phyloP scores from a whole-genome alignment of 2,888 invertebrate species.

The Gortyna flavago region DNA sequence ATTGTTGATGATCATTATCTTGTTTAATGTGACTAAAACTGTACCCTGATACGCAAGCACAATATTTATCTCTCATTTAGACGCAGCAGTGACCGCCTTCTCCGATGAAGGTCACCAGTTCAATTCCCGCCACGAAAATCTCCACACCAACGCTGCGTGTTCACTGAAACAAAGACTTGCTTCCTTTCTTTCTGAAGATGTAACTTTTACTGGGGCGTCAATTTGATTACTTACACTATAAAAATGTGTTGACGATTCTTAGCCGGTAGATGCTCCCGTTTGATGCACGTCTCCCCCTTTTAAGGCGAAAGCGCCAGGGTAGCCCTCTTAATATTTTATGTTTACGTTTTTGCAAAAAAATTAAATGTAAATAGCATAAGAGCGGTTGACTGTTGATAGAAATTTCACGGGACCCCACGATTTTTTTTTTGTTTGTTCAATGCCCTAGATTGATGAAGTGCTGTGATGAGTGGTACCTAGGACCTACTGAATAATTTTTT shows the following conservation, averaged over 20 bases:
- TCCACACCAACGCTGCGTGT: slow-evolving; percentile 41
- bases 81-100: slow-evolving; percentile 49
- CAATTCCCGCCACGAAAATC: slow-evolving; percentile 48
- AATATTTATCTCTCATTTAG: slow-evolving; percentile 47
- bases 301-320: too few relatives aligned
- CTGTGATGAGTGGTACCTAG: too few relatives aligned
- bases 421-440: too few relatives aligned
- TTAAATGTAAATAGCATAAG: too few relatives aligned
- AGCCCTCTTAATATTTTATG: too few relatives aligned
- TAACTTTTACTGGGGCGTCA: not conserved
- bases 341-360: too few relatives aligned
- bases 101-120: slow-evolving; percentile 56
- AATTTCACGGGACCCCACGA: too few relatives aligned
- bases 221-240: not conserved
- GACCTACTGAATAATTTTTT: too few relatives aligned
- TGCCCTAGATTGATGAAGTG: too few relatives aligned
- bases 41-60: slow-evolving; percentile 31
- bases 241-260: not conserved
- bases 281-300: too few relatives aligned
- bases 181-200: not conserved
- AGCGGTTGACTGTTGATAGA: too few relatives aligned
- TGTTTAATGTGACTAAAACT: slow-evolving; percentile 33
- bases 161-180: slow-evolving; percentile 42
- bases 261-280: too few relatives aligned
- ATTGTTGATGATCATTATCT: slow-evolving; percentile 22